These are phyloP conservation scores for Proisotoma minuta DNA, from an alignment of 2,888 invertebrate species.

Conservation along the genomic window DNA sequence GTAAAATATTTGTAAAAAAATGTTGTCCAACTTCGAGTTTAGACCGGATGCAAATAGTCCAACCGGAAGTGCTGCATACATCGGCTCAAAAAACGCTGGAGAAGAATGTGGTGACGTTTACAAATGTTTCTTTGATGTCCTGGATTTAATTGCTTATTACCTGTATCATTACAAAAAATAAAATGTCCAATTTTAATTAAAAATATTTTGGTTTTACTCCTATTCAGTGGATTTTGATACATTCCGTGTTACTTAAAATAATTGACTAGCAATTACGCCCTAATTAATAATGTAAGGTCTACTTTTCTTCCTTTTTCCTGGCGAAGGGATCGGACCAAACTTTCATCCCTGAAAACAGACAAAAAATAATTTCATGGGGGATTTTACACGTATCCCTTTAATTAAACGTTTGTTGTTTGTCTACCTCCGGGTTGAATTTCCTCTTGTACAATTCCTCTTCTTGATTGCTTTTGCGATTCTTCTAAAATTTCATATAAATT, in stretches of 20 bases:
- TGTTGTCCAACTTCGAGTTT: neutral
- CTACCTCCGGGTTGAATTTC: constrained; percentile 62
- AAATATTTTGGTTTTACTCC: neutral
- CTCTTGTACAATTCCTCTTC: constrained; percentile 58
- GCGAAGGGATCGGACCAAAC: constrained; percentile 61
- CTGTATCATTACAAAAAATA: neutral
- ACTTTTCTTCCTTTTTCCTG: constrained; percentile 49
- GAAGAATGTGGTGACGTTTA: constrained; percentile 10
- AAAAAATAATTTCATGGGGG: too few species aligned
- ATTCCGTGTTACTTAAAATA: neutral
- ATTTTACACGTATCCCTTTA: constrained; percentile 14
- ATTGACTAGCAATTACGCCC: neutral
- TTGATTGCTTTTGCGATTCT: constrained; percentile 55
- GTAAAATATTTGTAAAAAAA: neutral
- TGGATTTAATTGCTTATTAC: constrained; percentile 18
- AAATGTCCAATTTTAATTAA: neutral
- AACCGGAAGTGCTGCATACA: neutral
- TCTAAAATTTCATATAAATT: constrained; percentile 50
- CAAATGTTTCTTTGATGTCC: constrained; percentile 25
- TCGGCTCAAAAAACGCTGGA: neutral
- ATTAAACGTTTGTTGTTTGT: constrained; percentile 46
- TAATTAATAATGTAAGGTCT: neutral
- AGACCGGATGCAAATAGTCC: neutral
- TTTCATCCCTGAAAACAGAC: constrained; percentile 58
- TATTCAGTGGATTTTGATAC: neutral